These are phyloP conservation scores for Hirtodrosophila trivittata DNA, from an alignment of 2,888 invertebrate genomes.

Conservation along the genomic window DNA sequence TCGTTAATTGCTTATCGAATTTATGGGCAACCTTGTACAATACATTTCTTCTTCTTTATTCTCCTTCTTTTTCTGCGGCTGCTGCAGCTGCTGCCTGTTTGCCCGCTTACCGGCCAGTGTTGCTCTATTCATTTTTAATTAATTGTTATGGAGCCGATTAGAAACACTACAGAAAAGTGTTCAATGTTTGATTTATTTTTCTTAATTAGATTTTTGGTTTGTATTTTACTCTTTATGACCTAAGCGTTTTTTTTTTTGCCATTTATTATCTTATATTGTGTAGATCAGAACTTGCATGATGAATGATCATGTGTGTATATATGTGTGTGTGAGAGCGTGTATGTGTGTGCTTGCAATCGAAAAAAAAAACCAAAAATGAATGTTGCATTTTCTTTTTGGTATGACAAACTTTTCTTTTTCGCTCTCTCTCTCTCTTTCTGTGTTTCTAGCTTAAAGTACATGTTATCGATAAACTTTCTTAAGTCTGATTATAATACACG, in stretches of 20 bases:
- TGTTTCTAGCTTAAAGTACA: slow-evolving; percentile 11
- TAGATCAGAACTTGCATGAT: slow-evolving; percentile 10
- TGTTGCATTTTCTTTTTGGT: slow-evolving; percentile 23
- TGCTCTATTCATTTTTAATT: too few species aligned
- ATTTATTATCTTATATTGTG: background rate
- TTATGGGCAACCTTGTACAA: background rate
- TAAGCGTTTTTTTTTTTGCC: slow-evolving; percentile 13
- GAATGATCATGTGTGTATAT: slow-evolving; percentile 9
- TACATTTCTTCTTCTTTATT: background rate
- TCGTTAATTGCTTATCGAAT: background rate
- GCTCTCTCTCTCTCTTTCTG: slow-evolving; percentile 10
- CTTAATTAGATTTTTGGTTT: slow-evolving; percentile 21
- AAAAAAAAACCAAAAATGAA: slow-evolving; percentile 16
- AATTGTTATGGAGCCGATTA: too few species aligned
- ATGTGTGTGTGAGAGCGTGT: slow-evolving; percentile 8
- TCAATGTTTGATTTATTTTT: too few species aligned
- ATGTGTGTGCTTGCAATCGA: slow-evolving; percentile 14
- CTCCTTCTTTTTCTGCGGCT: background rate
- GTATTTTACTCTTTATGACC: slow-evolving; percentile 4
- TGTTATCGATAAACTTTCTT: background rate
- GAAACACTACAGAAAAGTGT: slow-evolving; percentile 17
- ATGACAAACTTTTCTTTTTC: slow-evolving; percentile 7
- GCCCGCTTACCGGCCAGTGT: too few species aligned
- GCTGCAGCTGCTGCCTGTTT: too few species aligned
- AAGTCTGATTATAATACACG: background rate